Base-by-base conservation (phyloP, 2,888 invertebrate genomes). In the Orthosia incerta region DNA sequence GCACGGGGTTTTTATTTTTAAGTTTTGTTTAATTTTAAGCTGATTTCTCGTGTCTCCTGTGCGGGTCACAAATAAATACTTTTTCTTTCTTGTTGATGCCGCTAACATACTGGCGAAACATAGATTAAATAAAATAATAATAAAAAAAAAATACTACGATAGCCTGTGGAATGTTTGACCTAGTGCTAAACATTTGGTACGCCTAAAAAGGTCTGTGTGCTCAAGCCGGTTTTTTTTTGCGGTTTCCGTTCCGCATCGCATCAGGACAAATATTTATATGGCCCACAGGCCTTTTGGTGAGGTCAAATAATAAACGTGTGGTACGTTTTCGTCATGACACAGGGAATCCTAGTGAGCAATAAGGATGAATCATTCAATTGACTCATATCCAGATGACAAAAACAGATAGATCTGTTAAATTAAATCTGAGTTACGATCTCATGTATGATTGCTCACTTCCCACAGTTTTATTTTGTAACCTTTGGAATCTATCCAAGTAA, bases 401-500 rank as follows among this genome's bases (percentile, higher is more conserved):
- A 31, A 74, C 46, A 64, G 51, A 51, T 53, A 64, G 51, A 51
- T 61, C 50, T 68, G 46, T 69, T 66, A 20, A 78, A 82, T 72
- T 56, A 63, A 79, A 78, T 79, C 61, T 72, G 48, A 68, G 65
- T 74, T 60, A 55, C 62, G 56, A 63, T 67, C 59, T 55, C 26
- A 26, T 50, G 39, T 65, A 56, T 39, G 56, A 68, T 69, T 31
- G 59, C 60, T 59, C 71, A 31, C 68, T 85, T 73, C 73, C 68
- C 71, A 79, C 68, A 69, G 23, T 71, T 77, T 74, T 71, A 76
- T 81, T 84, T 73, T 70, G 66, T 76, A 63, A 74, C 76, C 75
- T 73, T 84, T 86, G 79, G 82, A 84, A 70, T 59, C 68, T 53
- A 76, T 84, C 84, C 74, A 84, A 74, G 59, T 83, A 39, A 72